These are phyloP conservation scores for Falco cherrug DNA, from an alignment of 2,797 vertebrate genomes.

Conservation along the genomic window DNA sequence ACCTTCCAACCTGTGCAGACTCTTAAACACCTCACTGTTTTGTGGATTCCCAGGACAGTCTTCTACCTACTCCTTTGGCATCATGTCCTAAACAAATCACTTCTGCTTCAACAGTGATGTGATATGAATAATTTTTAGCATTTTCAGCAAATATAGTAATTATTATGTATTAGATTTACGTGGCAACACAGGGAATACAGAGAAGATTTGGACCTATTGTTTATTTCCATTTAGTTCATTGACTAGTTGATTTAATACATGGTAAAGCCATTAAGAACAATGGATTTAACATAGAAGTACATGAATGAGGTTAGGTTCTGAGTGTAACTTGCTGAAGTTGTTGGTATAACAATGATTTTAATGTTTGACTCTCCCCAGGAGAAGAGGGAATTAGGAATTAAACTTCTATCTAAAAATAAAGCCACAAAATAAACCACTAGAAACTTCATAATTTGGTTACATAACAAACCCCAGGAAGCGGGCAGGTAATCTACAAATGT, in stretches of 20 bases:
- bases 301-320: neutral
- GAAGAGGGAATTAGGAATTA: neutral
- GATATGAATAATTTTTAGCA: neutral
- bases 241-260: neutral
- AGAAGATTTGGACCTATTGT: neutral
- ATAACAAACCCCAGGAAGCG: neutral
- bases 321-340: neutral
- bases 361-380: neutral
- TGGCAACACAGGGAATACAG: neutral
- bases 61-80: neutral
- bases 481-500: rapidly evolving
- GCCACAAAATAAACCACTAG: neutral
- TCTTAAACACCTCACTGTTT: neutral
- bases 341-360: neutral
- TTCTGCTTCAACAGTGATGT: neutral
- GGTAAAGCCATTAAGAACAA: neutral
- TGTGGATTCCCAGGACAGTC: neutral
- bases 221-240: neutral
- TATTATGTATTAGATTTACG: neutral
- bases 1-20: neutral
- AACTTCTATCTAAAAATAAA: neutral
- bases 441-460: neutral
- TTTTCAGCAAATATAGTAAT: neutral
- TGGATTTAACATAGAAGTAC: neutral
- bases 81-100: neutral